phyloP scores from a whole-genome alignment of 2,797 vertebrate species.

The Euphonia xanthogaster region DNA sequence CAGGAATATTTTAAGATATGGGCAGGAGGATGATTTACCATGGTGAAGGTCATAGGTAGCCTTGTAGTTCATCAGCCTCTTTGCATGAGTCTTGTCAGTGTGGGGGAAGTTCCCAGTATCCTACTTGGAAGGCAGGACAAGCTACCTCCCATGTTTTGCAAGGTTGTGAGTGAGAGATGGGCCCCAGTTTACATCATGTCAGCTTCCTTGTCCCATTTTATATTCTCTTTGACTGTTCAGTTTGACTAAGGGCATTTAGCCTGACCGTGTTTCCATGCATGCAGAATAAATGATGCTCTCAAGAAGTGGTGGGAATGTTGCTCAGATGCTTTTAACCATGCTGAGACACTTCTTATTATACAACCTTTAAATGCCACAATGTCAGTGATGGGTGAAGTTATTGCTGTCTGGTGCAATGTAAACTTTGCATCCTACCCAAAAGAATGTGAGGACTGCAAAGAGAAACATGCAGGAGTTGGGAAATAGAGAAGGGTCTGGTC shows the following conservation, averaged over 20 bases:
- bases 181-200: neutral
- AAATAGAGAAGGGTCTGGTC: neutral
- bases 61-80: neutral
- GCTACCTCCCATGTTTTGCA: neutral
- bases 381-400: neutral
- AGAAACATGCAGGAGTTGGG: neutral
- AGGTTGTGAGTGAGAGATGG: neutral
- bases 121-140: neutral
- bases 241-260: neutral
- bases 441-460: neutral
- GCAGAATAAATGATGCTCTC: neutral
- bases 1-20: neutral
- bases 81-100: neutral
- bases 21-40: neutral
- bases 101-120: neutral
- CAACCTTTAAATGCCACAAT: neutral
- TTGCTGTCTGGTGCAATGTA: neutral
- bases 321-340: neutral
- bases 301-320: neutral
- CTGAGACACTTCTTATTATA: neutral
- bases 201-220: neutral
- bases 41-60: neutral
- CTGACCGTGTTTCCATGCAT: neutral
- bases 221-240: rapidly evolving
- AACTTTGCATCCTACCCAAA: neutral